Evolutionary conservation across 2,888 invertebrate species (phyloP), one percentile per base, ranked within the genome.

Genomic region (Drosophila tanythrix): DNA sequence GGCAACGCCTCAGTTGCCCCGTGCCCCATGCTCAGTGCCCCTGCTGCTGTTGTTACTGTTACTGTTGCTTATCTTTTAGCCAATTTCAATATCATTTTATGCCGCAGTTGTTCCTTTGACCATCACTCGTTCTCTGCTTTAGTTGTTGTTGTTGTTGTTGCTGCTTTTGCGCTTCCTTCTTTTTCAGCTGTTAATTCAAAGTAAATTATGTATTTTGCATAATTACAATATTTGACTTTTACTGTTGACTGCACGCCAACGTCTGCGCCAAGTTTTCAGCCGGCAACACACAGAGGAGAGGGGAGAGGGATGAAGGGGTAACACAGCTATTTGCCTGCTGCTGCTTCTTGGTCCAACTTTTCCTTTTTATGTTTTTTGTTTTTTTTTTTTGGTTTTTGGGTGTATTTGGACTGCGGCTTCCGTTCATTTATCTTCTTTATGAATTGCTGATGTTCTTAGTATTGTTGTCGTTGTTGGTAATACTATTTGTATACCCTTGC

Each of bases 131-230:
- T 53, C 50, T 56, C 43, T 65, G 48, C 31, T 66, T 55, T 31
- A 46, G 46, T 46, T 46, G 46, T 18, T 55, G 18, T 25, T 31
- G 36, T 29, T 46, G 15, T 31, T 64, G 67, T 56, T 58, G 40
- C 55, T 36, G 27, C 38, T 68, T 70, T 58, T 60, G 35, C 53
- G 65, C 53, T 75, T 76, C 68, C 68, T 74, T 79, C 67, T 57
- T 76, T 82, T 88, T 88, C 85, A 86, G 85, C 85, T 86, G 88
- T 85, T 86, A 85, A 88, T 88, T 86, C 88, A 86, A 88, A 86
- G 88, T 83, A 86, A 86, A 86, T 86, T 88, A 88, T 86, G 88
- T 86, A 86, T 86, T 86, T 88, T 88, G 86, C 88, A 86, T 86
- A 86, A 86, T 86, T 86, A 86, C 80, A 88, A 83, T 86, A 86